Percentiles rank a stretch among this genome's conserved stretches.
Conservation (phyloP, 2,113 vertebrate genomes). For the Laterallus jamaicensis region DNA sequence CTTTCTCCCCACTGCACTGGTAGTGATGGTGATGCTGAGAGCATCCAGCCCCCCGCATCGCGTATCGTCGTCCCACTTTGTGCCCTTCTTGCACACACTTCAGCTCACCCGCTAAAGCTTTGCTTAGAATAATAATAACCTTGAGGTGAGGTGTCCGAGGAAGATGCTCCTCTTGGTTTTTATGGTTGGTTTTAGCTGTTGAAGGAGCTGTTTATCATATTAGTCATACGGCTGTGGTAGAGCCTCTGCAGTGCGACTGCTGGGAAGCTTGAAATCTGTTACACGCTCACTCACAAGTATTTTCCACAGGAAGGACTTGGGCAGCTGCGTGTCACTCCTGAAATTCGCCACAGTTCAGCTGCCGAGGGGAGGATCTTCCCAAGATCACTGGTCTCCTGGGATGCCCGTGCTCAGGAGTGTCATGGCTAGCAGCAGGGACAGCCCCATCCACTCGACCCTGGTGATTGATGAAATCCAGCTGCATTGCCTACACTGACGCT, state of each 20-base stretch:
- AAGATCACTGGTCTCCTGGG: not conserved
- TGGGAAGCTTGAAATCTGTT: not conserved
- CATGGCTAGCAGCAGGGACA: not conserved
- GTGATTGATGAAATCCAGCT: not conserved
- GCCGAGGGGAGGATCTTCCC: not conserved
- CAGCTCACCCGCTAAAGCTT: not conserved
- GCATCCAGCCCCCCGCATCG: not conserved
- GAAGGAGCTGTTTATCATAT: not conserved
- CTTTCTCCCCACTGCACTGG: not conserved
- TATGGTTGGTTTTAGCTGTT: not conserved
- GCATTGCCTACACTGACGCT: not conserved
- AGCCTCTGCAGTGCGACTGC: not conserved
- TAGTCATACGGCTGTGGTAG: not conserved
- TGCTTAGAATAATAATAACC: not conserved
- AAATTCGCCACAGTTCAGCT: not conserved
- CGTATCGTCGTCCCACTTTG: not conserved
- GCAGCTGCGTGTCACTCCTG: not conserved
- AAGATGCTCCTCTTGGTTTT: not conserved
- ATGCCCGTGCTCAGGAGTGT: not conserved
- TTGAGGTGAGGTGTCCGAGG: not conserved
- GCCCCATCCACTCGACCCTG: rapidly evolving
- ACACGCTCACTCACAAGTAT: not conserved
- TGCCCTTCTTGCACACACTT: not conserved
- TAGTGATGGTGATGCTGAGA: not conserved
- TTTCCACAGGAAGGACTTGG: not conserved